Conservation (phyloP, 2,113 vertebrate genomes). For the Setophaga kirtlandii region DNA sequence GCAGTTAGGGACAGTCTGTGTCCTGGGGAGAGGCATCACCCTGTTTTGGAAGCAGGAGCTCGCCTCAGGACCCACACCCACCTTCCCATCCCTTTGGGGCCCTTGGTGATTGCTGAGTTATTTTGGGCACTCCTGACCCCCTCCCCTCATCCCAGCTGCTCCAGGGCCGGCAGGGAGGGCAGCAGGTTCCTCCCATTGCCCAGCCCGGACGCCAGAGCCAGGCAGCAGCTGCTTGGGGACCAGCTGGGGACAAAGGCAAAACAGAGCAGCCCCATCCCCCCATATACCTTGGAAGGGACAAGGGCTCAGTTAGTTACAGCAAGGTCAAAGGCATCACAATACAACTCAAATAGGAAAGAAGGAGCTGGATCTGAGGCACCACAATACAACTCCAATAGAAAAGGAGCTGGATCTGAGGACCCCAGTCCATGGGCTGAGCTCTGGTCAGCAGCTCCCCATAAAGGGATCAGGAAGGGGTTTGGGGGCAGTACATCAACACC, state of each 20-base stretch:
- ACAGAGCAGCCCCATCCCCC: background rate
- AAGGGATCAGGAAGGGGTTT: fast-evolving
- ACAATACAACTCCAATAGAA: too few species aligned
- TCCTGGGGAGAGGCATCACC: background rate
- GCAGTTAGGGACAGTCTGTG: fast-evolving
- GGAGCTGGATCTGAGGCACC: background rate
- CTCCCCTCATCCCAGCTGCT: slow-evolving; percentile 39
- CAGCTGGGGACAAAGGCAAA: slow-evolving; percentile 14
- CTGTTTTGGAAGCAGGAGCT: background rate
- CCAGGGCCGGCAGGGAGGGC: background rate
- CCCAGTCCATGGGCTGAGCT: background rate
- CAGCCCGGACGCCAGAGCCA: background rate
- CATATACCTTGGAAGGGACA: background rate
- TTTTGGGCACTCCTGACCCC: background rate
- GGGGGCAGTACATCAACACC: background rate
- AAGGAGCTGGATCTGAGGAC: background rate
- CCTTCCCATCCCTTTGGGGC: background rate
- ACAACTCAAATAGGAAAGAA: too few species aligned
- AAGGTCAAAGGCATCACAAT: background rate
- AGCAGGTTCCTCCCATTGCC: background rate
- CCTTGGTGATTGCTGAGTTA: background rate
- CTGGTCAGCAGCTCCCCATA: background rate
- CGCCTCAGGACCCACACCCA: fast-evolving
- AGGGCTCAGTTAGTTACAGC: background rate
- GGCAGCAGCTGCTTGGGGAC: slow-evolving; percentile 31